phyloP scores from a whole-genome alignment of 1,140 invertebrate genomes.

The Zaprionus capensis region DNA sequence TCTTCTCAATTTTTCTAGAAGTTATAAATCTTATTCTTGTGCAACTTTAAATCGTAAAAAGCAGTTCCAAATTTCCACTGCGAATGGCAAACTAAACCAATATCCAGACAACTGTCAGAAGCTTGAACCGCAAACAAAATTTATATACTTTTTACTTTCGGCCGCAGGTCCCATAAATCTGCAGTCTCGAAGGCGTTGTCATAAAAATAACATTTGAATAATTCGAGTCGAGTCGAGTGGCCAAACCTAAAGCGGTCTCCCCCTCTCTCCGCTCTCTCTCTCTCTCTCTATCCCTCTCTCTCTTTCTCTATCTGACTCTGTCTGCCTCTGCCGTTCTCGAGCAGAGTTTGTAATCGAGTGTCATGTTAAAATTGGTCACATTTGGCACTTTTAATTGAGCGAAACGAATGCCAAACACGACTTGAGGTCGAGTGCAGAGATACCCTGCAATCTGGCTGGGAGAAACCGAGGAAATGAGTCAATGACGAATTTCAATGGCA shows the following conservation, averaged over 20 bases:
- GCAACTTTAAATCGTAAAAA: background rate
- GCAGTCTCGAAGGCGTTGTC: constrained; percentile 41
- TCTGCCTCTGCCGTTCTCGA: background rate
- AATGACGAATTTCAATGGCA: constrained; percentile 65
- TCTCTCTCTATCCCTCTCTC: background rate
- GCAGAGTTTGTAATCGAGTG: constrained; percentile 65
- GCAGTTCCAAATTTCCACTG: constrained; percentile 11
- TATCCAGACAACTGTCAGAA: constrained; percentile 65
- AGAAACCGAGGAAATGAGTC: constrained; percentile 36
- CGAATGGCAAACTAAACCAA: constrained; percentile 27
- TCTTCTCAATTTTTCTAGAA: constrained; percentile 9
- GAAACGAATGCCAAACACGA: constrained; percentile 66
- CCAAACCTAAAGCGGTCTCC: background rate
- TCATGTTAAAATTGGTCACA: constrained; percentile 64
- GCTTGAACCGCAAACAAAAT: constrained; percentile 64
- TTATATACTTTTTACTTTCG: constrained; percentile 70
- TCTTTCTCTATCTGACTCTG: background rate
- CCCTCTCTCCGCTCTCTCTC: background rate
- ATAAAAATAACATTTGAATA: constrained; percentile 53
- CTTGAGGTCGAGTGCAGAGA: background rate
- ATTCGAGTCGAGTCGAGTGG: constrained; percentile 33
- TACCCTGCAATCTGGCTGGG: constrained; percentile 10
- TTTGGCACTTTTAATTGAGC: constrained; percentile 75
- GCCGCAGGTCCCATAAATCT: constrained; percentile 58
- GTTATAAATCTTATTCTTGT: constrained; percentile 28